A percentile compares a stretch with the other conserved stretches of the same genome.
phyloP scores from a whole-genome alignment of 2,888 invertebrate genomes.

The Crematogaster levior region DNA sequence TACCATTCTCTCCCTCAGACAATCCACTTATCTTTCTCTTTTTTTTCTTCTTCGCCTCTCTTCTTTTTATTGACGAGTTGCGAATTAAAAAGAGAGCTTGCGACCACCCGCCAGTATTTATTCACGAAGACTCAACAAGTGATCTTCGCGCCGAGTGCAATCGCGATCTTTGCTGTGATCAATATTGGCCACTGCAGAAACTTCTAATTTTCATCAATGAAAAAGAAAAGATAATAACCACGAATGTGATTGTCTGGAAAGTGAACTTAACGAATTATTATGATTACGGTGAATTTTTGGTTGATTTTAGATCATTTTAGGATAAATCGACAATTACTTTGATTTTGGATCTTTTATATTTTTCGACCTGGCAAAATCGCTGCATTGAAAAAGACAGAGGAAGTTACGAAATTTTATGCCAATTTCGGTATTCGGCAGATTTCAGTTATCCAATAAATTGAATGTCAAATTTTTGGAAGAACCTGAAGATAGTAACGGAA shows the following conservation, averaged over 20 bases:
- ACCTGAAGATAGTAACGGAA: neutral
- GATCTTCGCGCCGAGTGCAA: slow-evolving; percentile 30
- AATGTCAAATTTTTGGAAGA: neutral
- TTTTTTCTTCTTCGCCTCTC: neutral
- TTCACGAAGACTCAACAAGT: slow-evolving; percentile 24
- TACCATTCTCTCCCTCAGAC: neutral
- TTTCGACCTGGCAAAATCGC: neutral
- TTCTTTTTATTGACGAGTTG: neutral
- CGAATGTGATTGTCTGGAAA: neutral
- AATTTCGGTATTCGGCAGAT: neutral
- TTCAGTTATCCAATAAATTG: neutral
- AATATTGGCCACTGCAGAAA: neutral
- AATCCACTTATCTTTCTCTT: neutral
- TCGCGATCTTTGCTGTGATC: slow-evolving; percentile 7
- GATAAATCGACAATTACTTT: neutral
- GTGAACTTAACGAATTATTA: neutral
- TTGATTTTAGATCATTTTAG: neutral
- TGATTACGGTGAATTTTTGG: neutral
- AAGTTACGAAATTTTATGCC: neutral
- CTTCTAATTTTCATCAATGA: neutral
- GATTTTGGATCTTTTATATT: neutral
- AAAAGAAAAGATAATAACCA: neutral
- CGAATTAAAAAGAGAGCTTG: slow-evolving; percentile 42
- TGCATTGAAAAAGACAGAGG: neutral
- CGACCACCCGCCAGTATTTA: neutral